Percentiles rank a stretch among this genome's conserved stretches.
Evolutionary conservation across 2,113 vertebrate genomes (phyloP).

Genomic region (Chaetorhynchus papuensis): DNA sequence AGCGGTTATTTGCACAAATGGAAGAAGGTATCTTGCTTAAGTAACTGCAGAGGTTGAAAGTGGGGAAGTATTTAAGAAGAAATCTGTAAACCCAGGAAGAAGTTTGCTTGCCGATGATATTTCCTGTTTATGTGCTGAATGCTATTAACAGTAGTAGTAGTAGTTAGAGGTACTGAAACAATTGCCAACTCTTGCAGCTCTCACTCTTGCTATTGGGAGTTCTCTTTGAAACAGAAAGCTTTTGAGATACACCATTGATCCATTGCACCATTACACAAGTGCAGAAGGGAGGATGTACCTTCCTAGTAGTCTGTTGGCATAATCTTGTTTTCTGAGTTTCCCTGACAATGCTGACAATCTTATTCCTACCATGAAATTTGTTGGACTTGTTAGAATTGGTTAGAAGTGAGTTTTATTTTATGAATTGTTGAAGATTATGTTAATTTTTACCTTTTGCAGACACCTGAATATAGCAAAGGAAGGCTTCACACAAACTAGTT

Average conservation of each 20-base stretch:
- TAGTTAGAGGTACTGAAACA: neutral
- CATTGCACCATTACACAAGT: neutral
- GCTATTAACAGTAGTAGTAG: neutral
- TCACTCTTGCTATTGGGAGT: neutral
- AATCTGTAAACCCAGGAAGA: neutral
- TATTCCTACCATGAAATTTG: neutral
- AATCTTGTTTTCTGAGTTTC: neutral
- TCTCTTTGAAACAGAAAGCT: neutral
- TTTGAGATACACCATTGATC: neutral
- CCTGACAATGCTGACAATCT: neutral
- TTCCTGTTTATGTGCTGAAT: neutral
- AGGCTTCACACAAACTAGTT: conserved; percentile 94
- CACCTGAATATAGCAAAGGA: conserved; percentile 90
- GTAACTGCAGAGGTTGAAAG: neutral
- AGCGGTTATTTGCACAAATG: conserved; percentile 94
- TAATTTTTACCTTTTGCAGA: conserved; percentile 66
- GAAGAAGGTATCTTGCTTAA: conserved; percentile 83
- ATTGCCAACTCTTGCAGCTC: neutral
- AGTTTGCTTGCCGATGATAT: neutral
- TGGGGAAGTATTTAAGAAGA: neutral
- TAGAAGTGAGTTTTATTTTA: neutral
- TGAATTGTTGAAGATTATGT: neutral
- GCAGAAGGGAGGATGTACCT: neutral
- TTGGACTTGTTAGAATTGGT: neutral
- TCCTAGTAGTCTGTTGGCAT: neutral